Conservation (phyloP, 2,797 vertebrate genomes). For the Smutsia temminckii region DNA sequence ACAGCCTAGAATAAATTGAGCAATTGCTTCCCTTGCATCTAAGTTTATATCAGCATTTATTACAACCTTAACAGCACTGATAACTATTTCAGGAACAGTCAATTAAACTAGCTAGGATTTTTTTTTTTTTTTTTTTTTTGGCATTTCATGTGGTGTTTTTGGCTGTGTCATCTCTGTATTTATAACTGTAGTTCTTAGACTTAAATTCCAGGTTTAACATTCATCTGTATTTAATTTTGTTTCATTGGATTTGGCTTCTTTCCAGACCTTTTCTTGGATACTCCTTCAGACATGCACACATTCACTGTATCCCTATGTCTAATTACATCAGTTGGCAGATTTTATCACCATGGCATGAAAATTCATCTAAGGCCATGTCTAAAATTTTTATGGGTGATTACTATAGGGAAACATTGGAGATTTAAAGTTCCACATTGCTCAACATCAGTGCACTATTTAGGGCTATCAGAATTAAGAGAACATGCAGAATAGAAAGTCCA, state of each 20-base stretch:
- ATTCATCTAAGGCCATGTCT: neutral
- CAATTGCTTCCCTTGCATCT: neutral
- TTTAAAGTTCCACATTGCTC: neutral
- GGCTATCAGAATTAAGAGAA: neutral
- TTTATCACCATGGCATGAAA: neutral
- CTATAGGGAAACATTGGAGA: neutral
- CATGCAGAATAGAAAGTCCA: neutral
- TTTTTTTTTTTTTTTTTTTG: neutral
- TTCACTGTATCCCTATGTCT: neutral
- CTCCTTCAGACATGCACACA: neutral
- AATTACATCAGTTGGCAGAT: neutral
- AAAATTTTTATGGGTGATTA: neutral
- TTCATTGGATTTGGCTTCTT: constrained; percentile 7
- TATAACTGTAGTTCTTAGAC: neutral
- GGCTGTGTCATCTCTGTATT: neutral
- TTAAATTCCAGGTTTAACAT: neutral
- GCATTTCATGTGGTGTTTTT: neutral
- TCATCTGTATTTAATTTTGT: neutral
- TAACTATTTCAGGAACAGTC: neutral
- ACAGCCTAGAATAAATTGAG: neutral
- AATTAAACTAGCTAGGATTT: neutral
- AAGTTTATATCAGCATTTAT: neutral
- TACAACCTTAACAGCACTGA: neutral
- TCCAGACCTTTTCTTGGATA: neutral
- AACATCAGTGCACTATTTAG: neutral